phyloP scores from a whole-genome alignment of 2,888 invertebrate species.

The Acrobeloides nanus region DNA sequence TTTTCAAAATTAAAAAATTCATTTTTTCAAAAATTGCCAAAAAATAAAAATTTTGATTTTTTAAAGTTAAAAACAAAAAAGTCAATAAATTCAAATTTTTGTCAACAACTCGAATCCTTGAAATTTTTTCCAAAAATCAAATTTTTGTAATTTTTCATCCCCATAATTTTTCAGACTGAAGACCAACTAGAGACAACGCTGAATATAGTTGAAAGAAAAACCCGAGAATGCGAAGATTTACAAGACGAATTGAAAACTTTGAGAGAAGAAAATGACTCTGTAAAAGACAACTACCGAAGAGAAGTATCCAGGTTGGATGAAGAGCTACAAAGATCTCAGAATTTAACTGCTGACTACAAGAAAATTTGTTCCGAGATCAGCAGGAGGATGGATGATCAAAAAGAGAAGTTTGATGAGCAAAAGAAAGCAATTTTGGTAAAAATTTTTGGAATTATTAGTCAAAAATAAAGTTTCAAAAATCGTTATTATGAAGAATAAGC shows the following conservation, averaged over 20 bases:
- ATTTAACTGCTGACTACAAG: too few relatives aligned
- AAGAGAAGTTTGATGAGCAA: slow-evolving; percentile 33
- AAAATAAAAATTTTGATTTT: too few relatives aligned
- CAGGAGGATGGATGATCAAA: slow-evolving; percentile 32
- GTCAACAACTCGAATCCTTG: too few relatives aligned
- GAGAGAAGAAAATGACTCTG: slow-evolving; percentile 62
- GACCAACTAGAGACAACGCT: slow-evolving; percentile 57
- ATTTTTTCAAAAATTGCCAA: too few relatives aligned
- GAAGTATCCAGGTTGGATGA: slow-evolving; percentile 62
- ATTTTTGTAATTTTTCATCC: too few relatives aligned
- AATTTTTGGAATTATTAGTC: too few relatives aligned
- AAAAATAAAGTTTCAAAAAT: too few relatives aligned
- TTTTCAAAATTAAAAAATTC: too few relatives aligned
- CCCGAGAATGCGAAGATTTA: slow-evolving; percentile 62
- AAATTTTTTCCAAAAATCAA: too few relatives aligned
- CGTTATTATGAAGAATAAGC: too few relatives aligned
- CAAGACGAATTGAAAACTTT: slow-evolving; percentile 67
- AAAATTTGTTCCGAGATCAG: slow-evolving; percentile 36
- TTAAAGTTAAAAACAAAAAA: too few relatives aligned
- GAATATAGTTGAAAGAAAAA: slow-evolving; percentile 55
- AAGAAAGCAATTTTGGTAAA: slow-evolving; percentile 39
- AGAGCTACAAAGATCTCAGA: slow-evolving; percentile 45
- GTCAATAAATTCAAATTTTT: too few relatives aligned
- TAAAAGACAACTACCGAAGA: slow-evolving; percentile 66
- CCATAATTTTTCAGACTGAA: slow-evolving; percentile 54